A percentile compares a stretch with the other conserved stretches of the same genome.
Evolutionary conservation across 2,797 vertebrate genomes (phyloP).

Genomic region (Propithecus deckenii): DNA sequence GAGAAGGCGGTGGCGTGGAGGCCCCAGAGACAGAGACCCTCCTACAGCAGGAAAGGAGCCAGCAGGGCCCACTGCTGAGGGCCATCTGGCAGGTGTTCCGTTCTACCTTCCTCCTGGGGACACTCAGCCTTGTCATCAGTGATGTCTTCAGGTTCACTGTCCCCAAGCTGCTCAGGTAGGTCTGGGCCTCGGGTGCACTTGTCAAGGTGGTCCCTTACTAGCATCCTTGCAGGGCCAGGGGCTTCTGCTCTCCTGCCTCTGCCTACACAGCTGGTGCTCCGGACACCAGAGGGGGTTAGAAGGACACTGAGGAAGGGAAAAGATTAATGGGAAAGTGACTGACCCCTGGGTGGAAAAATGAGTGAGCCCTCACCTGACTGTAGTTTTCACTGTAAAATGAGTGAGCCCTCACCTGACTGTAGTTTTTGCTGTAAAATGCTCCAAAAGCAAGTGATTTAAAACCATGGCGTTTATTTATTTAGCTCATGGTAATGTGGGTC

Average conservation of each 20-base stretch:
- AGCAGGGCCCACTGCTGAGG: conserved; percentile 88
- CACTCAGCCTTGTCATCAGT: conserved; percentile 90
- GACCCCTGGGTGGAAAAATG: not conserved
- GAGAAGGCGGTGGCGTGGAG: not conserved
- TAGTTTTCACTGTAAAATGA: no score
- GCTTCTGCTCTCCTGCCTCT: not conserved
- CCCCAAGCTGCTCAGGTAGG: conserved; percentile 94
- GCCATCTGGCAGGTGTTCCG: conserved; percentile 90
- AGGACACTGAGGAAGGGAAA: not conserved
- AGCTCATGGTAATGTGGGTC: not conserved
- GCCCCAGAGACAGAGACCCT: conserved; percentile 89
- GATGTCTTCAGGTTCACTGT: conserved; percentile 94
- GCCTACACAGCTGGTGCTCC: not conserved
- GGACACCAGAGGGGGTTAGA: rapidly evolving
- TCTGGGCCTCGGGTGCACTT: not conserved
- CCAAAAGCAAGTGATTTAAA: not conserved
- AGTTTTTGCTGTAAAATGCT: not conserved
- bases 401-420: no score
- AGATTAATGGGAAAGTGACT: not conserved
- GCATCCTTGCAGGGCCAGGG: not conserved
- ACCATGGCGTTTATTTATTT: not conserved
- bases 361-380: no score
- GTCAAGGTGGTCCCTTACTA: not conserved
- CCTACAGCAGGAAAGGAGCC: conserved; percentile 86
- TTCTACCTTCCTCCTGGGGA: conserved; percentile 91